Percentiles rank a stretch among this genome's conserved stretches.
phyloP scores from a whole-genome alignment of 2,113 vertebrate species.

The Tragelaphus buxtoni region DNA sequence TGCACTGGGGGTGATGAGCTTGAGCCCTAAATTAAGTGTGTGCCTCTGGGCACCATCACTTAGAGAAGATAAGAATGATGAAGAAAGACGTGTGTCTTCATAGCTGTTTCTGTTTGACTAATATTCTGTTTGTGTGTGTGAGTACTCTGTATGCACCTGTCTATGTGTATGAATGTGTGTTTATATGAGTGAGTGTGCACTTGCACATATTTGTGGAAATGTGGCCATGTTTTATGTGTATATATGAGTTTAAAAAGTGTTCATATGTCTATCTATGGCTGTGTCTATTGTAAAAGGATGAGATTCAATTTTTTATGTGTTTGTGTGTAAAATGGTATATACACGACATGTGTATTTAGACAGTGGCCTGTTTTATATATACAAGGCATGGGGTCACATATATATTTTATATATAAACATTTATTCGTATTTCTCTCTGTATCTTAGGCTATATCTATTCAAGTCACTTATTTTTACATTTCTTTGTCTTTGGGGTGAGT shows the following conservation, averaged over 20 bases:
- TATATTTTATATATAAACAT: background rate
- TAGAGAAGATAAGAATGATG: conserved; percentile 44
- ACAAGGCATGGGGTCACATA: background rate
- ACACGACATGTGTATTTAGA: background rate
- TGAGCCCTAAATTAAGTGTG: conserved; percentile 22
- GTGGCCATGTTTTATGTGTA: background rate
- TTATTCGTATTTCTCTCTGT: background rate
- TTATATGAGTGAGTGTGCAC: background rate
- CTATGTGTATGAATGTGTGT: background rate
- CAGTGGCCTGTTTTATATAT: background rate
- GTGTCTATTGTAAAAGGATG: background rate
- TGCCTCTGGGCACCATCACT: conserved; percentile 54
- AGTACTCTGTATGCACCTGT: background rate
- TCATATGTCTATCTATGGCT: background rate
- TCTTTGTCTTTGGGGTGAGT: background rate
- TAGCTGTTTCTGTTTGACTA: conserved; percentile 53
- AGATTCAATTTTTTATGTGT: background rate
- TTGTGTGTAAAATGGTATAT: background rate
- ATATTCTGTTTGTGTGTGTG: background rate
- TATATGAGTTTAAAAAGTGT: background rate
- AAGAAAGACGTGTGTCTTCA: conserved; percentile 61
- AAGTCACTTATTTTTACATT: conserved; percentile 7
- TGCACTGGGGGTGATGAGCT: background rate
- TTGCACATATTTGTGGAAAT: background rate
- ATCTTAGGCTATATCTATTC: background rate